phyloP scores from a whole-genome alignment of 2,797 vertebrate species.

The Pseudochaenichthys georgianus region DNA sequence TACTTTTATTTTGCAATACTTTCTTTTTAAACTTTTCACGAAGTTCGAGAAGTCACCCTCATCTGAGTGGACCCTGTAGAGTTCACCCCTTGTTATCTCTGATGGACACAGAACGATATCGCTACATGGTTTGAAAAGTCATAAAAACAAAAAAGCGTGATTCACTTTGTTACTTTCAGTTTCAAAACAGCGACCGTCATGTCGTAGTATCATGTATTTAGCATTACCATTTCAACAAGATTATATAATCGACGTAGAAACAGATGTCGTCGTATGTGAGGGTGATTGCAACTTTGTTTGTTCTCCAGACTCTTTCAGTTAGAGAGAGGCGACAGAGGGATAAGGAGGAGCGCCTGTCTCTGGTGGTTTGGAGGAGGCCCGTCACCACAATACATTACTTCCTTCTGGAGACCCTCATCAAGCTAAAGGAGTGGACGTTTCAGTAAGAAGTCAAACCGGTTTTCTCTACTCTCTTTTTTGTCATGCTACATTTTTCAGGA shows the following conservation, averaged over 20 bases:
- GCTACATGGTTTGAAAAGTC: slow-evolving; percentile 9
- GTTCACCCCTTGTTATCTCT: background rate
- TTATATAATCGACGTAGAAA: background rate
- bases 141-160: slow-evolving; percentile 34
- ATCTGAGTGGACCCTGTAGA: background rate
- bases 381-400: slow-evolving; percentile 95
- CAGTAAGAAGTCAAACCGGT: slow-evolving; percentile 86
- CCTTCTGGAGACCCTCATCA: slow-evolving; percentile 92
- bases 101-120: slow-evolving; percentile 8
- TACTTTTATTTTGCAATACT: no score
- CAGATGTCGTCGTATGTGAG: background rate
- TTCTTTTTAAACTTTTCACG: no score
- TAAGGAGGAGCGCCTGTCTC: slow-evolving; percentile 91
- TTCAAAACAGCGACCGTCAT: background rate
- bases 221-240: slow-evolving; percentile 21
- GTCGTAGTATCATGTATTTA: slow-evolving; percentile 29
- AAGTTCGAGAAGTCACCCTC: background rate
- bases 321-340: slow-evolving; percentile 90
- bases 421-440: slow-evolving; percentile 95
- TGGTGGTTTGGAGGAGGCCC: slow-evolving; percentile 95
- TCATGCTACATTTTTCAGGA: background rate
- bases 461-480: slow-evolving; percentile 30
- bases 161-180: slow-evolving; percentile 26
- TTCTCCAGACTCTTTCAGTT: slow-evolving; percentile 79
- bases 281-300: slow-evolving; percentile 23